phyloP scores from a whole-genome alignment of 1,140 invertebrate genomes.

The Holotrichia oblita region DNA sequence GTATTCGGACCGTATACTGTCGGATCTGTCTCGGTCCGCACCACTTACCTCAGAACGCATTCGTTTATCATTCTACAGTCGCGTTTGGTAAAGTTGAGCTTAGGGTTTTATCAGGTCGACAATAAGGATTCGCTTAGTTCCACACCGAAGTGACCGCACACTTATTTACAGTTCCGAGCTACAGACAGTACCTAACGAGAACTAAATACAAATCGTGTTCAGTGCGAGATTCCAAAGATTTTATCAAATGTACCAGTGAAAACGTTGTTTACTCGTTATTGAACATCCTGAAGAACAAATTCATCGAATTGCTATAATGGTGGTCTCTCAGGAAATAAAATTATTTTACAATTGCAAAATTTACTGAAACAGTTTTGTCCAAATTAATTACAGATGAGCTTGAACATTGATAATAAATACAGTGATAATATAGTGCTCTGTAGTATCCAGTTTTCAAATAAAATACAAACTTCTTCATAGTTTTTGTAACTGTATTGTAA shows the following conservation, averaged over 20 bases:
- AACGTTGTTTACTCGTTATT: too few species aligned
- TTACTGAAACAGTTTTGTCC: too few species aligned
- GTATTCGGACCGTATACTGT: slow-evolving; percentile 48
- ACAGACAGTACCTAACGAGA: not conserved
- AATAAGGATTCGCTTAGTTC: slow-evolving; percentile 45
- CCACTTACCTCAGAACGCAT: slow-evolving; percentile 48
- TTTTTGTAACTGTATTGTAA: too few species aligned
- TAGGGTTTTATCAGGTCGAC: slow-evolving; percentile 37
- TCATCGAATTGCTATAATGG: too few species aligned
- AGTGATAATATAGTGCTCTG: too few species aligned
- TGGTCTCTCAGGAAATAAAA: too few species aligned
- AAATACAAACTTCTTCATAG: too few species aligned
- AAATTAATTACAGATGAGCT: too few species aligned
- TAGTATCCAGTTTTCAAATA: too few species aligned
- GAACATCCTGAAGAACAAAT: too few species aligned
- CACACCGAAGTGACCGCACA: slow-evolving; percentile 35
- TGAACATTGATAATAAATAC: too few species aligned
- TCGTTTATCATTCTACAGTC: slow-evolving; percentile 51
- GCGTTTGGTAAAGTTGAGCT: slow-evolving; percentile 39
- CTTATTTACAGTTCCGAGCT: slow-evolving; percentile 1
- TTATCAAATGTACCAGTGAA: not conserved
- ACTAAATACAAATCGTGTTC: not conserved
- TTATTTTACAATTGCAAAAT: too few species aligned
- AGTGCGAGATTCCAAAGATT: not conserved
- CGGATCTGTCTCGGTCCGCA: slow-evolving; percentile 53